phyloP scores from a whole-genome alignment of 2,888 invertebrate species.

The Byasa hedistus region DNA sequence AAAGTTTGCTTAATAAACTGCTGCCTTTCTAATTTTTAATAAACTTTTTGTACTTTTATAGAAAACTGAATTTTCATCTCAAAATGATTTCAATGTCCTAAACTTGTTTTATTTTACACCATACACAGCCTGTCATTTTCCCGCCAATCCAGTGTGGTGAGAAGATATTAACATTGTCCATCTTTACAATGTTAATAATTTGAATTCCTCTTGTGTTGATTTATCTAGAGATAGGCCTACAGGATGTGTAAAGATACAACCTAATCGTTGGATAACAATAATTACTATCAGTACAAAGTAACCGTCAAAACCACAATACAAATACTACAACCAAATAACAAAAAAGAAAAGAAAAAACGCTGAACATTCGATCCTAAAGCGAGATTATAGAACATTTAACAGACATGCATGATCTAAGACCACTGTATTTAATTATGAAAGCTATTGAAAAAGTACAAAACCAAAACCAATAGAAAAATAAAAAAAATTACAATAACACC shows the following conservation, averaged over 20 bases:
- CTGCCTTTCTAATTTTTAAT: too few species aligned
- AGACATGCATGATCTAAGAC: conserved; percentile 73
- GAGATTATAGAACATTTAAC: conserved; percentile 55
- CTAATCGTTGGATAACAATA: background rate
- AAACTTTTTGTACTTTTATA: too few species aligned
- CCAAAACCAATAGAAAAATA: conserved; percentile 49
- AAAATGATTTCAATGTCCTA: too few species aligned
- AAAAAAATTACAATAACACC: conserved; percentile 48
- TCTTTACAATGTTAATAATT: conserved; percentile 44
- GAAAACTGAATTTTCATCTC: too few species aligned
- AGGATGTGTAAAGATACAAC: too few species aligned
- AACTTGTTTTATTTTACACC: too few species aligned
- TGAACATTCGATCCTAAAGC: conserved; percentile 41
- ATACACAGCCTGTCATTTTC: background rate
- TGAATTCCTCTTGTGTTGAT: conserved; percentile 43
- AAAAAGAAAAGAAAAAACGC: conserved; percentile 26
- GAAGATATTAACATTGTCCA: conserved; percentile 50
- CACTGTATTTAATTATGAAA: conserved; percentile 58
- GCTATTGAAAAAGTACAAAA: conserved; percentile 46
- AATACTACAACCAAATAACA: conserved; percentile 19
- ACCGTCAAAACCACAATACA: conserved; percentile 25
- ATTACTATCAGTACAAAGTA: conserved; percentile 33
- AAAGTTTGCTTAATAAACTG: too few species aligned
- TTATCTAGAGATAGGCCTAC: conserved; percentile 39
- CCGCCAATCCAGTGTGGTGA: background rate